Base-by-base conservation (phyloP, 53 echinoderm and acorn worm species). In the Mesocentrotus franciscanus region DNA sequence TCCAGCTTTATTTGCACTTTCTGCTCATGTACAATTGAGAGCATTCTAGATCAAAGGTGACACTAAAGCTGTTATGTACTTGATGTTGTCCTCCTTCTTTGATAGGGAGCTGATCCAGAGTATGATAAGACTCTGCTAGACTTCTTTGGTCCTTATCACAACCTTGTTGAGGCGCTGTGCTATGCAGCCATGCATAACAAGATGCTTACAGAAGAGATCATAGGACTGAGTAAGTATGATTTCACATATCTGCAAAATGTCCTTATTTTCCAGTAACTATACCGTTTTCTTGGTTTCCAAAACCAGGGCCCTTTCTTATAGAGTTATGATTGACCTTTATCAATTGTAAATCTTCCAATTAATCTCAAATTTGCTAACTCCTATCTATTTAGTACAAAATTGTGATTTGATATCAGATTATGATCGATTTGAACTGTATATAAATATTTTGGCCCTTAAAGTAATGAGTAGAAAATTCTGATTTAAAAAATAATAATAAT, bases 61-160 rank as follows among this genome's bases (percentile, higher is more conserved):
- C 49, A 49, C 49, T 49, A 49, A 64, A 18, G 1, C 14, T 61
- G 61, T 61, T 61, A 0, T 64, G 64, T 64, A 64, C 20, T 64
- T 26, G n/a, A 62, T 62, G 7, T 62, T 62, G 62, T 72, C 29
- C 79, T 36, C 12, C 12, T 27, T 39, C 81, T 36, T 18, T 81
- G 11, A 66, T 35, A 98, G 98, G 97, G 97, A 66, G 96, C 96
- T 60, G 98, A 98, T 95, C 93, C 89, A 71, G 97, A 93, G 27
- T 98, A 98, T 87, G 98, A 98, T 27, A 85, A 93, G 60, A 96
- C 96, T 4, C 66, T 98, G 61, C 89, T 91, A 59, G 97, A 97
- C 16, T 98, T 95, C 96, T 98, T 98, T 95, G 94, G 95, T 17
- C 97, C 98, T 27, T 98, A 98, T 64, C 97, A 98, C 93, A 93